Conservation (phyloP, 37 sponge, comb jelly and placozoan genomes). For the Hexactinellida sp. region DNA sequence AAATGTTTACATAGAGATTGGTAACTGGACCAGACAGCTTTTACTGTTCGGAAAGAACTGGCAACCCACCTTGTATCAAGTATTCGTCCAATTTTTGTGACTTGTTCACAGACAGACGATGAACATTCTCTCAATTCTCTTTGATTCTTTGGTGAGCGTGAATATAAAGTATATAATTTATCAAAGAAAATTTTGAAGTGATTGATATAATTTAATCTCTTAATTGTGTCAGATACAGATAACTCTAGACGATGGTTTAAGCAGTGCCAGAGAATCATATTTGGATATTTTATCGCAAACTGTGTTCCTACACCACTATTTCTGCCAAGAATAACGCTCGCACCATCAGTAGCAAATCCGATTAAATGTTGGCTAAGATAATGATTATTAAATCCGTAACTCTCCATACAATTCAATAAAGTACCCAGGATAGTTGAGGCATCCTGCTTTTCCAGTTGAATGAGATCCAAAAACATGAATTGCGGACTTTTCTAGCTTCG, state of each 20-base stretch:
- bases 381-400: background rate
- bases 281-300: no score
- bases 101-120: background rate
- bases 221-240: background rate
- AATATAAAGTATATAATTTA: background rate
- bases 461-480: background rate
- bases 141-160: background rate
- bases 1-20: background rate
- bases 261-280: no score
- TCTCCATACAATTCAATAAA: background rate
- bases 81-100: background rate
- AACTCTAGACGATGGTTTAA: background rate
- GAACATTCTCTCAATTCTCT: background rate
- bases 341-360: no score
- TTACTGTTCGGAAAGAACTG: background rate
- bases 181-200: background rate
- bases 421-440: background rate
- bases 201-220: background rate
- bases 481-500: background rate
- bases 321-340: no score
- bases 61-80: background rate
- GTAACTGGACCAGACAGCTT: background rate
- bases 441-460: background rate
- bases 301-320: no score
- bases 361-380: background rate